phyloP scores from a whole-genome alignment of 2,888 invertebrate species.

The Troides aeacus region DNA sequence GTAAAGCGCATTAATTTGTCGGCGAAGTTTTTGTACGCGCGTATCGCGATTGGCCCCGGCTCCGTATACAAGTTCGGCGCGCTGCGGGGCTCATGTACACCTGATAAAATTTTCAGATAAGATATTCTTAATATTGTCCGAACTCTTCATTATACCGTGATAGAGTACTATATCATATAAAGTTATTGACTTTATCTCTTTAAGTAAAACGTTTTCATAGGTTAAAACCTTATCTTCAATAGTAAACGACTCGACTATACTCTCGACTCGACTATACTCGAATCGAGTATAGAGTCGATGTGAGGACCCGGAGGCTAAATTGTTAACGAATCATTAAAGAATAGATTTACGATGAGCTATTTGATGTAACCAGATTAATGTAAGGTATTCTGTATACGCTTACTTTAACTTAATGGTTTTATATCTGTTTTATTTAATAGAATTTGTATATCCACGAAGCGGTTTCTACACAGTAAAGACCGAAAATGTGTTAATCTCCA shows the following conservation, averaged over 20 bases:
- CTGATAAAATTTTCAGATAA: constrained; percentile 29
- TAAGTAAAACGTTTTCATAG: neutral
- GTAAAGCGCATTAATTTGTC: constrained; percentile 53
- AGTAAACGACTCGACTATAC: no score
- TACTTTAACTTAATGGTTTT: no score
- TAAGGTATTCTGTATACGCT: no score
- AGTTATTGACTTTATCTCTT: neutral
- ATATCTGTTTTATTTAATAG: no score
- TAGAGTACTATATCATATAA: neutral
- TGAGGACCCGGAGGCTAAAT: neutral
- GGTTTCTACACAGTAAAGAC: no score
- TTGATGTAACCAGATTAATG: no score
- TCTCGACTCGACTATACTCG: no score
- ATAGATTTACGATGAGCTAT: neutral
- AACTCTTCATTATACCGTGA: neutral
- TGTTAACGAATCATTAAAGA: neutral
- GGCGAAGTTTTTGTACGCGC: constrained; percentile 46
- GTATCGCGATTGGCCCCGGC: constrained; percentile 53
- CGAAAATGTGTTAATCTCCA: no score
- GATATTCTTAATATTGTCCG: constrained; percentile 4
- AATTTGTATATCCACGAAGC: no score
- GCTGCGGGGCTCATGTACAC: constrained; percentile 16
- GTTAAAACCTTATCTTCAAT: neutral
- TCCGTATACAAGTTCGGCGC: constrained; percentile 17
- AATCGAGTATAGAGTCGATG: neutral